phyloP scores from a whole-genome alignment of 2,888 invertebrate species.

The Malthinus seriepunctatus region DNA sequence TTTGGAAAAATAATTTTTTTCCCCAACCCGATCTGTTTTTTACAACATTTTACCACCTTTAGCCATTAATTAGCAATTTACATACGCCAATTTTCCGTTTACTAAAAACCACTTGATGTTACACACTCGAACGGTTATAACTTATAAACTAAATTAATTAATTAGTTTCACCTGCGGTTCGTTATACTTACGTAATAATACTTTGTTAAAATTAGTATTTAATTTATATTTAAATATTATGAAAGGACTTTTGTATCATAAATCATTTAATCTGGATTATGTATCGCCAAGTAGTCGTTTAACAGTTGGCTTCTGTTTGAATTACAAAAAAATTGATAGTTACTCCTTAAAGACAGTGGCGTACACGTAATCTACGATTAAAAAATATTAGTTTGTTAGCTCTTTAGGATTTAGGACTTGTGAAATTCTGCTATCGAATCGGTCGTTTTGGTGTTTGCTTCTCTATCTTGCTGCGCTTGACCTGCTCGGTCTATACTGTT shows the following conservation, averaged over 20 bases:
- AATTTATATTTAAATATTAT: constrained; percentile 7
- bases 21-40: neutral
- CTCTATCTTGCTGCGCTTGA: too few species aligned
- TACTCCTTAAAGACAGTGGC: too few species aligned
- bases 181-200: constrained; percentile 5
- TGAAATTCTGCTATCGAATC: too few species aligned
- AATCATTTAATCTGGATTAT: too few species aligned
- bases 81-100: constrained; percentile 5
- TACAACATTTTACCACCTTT: neutral
- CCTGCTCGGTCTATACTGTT: too few species aligned
- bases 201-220: constrained; percentile 3
- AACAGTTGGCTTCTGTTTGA: too few species aligned
- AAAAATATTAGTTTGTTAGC: too few species aligned
- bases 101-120: constrained; percentile 4
- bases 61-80: constrained; percentile 2
- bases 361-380: too few species aligned
- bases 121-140: neutral
- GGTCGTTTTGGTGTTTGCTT: too few species aligned
- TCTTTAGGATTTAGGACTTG: too few species aligned
- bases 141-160: constrained; percentile 1
- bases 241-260: neutral
- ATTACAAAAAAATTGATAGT: too few species aligned
- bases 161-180: constrained; percentile 2
- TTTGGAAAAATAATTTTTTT: constrained; percentile 12
- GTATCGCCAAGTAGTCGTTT: too few species aligned